Percentiles rank a stretch among this genome's conserved stretches.
Evolutionary conservation across 2,113 vertebrate genomes (phyloP).

Genomic region (Tor tambroides): DNA sequence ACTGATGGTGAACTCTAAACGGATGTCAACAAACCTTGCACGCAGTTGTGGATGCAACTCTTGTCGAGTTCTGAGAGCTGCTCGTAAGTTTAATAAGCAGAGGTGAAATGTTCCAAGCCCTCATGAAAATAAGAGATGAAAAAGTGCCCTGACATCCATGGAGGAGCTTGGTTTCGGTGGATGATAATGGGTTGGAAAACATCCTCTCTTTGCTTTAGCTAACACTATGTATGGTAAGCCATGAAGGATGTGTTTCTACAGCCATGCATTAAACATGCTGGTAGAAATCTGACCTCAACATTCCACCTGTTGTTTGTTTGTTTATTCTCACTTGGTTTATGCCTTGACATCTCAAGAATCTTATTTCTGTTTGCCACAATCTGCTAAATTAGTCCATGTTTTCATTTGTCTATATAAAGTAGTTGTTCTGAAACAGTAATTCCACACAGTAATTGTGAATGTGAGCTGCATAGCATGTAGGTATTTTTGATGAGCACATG

Average conservation of each 20-base stretch:
- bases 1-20: neutral
- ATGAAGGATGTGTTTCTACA: conserved; percentile 40
- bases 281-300: neutral
- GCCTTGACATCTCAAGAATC: neutral
- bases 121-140: conserved; percentile 60
- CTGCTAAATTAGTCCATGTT: neutral
- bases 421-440: too few relatives aligned
- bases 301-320: conserved; percentile 45
- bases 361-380: too few relatives aligned
- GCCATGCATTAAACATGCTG: conserved; percentile 61
- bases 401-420: neutral
- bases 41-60: too few relatives aligned
- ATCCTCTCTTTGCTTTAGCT: conserved; percentile 41
- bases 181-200: conserved; percentile 51
- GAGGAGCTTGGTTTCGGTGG: neutral
- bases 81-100: conserved; percentile 43
- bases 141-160: neutral
- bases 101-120: conserved; percentile 61
- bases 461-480: neutral
- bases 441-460: too few relatives aligned
- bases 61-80: neutral
- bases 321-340: conserved; percentile 7
- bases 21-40: neutral
- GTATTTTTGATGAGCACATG: neutral
- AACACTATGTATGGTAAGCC: conserved; percentile 44